These are phyloP conservation scores for Crypturellus tataupa DNA, from an alignment of 2,797 vertebrate species.

Conservation along the genomic window DNA sequence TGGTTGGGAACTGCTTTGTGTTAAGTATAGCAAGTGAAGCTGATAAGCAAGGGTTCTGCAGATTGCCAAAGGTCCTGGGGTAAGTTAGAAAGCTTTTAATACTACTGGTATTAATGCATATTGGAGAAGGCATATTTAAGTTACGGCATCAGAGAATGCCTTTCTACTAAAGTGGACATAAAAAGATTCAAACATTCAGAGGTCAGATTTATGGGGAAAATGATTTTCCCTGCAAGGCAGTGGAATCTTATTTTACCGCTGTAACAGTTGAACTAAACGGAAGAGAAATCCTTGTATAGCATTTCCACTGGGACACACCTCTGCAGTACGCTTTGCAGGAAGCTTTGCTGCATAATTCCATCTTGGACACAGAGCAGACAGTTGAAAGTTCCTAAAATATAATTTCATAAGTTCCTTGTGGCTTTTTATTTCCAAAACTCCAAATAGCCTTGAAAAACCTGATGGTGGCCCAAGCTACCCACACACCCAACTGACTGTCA, in stretches of 20 bases:
- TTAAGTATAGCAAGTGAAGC: not conserved
- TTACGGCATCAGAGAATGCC: not conserved
- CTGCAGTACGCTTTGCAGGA: not conserved
- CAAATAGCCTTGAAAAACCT: not conserved
- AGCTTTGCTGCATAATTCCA: not conserved
- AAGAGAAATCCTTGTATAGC: not conserved
- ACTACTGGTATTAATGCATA: not conserved
- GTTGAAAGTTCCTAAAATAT: not conserved
- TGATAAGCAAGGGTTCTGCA: not conserved
- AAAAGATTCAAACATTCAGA: not conserved
- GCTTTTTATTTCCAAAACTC: not conserved
- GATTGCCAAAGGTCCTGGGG: not conserved
- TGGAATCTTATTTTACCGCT: not conserved
- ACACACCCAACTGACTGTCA: fast-evolving
- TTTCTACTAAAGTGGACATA: not conserved
- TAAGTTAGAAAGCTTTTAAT: not conserved
- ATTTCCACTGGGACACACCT: not conserved
- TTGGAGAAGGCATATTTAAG: not conserved
- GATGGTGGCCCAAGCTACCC: not conserved
- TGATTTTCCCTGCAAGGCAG: not conserved
- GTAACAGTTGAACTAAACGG: not conserved
- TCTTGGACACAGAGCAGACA: not conserved
- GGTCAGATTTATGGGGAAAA: not conserved
- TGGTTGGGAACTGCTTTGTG: not conserved
- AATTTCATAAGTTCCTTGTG: not conserved